Evolutionary conservation across 2,888 invertebrate genomes (phyloP).

Genomic region (Mythimna loreyi): DNA sequence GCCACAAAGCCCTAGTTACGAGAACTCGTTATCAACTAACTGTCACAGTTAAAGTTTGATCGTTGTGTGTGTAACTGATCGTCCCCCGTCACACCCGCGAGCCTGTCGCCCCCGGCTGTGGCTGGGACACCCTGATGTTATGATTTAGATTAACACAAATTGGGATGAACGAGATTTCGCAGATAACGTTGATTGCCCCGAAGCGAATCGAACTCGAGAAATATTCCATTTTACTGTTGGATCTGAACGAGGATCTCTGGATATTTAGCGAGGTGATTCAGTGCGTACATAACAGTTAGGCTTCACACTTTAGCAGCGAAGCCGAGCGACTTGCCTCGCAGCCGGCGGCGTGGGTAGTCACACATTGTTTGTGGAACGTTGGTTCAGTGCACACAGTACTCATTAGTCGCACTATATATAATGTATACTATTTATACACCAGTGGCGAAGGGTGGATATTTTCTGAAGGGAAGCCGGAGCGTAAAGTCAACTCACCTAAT

Average conservation of each 20-base stretch:
- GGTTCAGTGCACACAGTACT: slow-evolving; percentile 5
- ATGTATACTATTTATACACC: background rate
- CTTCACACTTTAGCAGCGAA: slow-evolving; percentile 1
- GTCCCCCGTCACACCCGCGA: slow-evolving; percentile 4
- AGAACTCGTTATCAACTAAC: background rate
- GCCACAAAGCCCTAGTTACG: slow-evolving; percentile 5
- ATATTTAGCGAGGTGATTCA: background rate
- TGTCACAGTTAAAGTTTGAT: slow-evolving; percentile 21
- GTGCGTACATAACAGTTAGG: slow-evolving; percentile 5
- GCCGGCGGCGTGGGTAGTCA: background rate
- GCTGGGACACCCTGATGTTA: slow-evolving; percentile 22
- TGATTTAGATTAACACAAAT: slow-evolving; percentile 36
- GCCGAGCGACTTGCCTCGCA: background rate
- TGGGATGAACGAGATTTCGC: slow-evolving; percentile 17
- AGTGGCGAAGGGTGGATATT: too few species aligned
- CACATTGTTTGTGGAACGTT: background rate
- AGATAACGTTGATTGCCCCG: background rate
- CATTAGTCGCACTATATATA: background rate
- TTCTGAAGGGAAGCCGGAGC: too few species aligned
- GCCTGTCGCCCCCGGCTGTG: background rate
- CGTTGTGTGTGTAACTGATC: slow-evolving; percentile 17
- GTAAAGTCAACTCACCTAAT: too few species aligned
- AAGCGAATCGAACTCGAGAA: background rate
- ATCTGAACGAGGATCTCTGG: background rate
- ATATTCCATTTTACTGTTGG: background rate